A percentile compares a stretch with the other conserved stretches of the same genome.
phyloP scores from a whole-genome alignment of 1,140 invertebrate genomes.

The Leptonema lineaticorne region DNA sequence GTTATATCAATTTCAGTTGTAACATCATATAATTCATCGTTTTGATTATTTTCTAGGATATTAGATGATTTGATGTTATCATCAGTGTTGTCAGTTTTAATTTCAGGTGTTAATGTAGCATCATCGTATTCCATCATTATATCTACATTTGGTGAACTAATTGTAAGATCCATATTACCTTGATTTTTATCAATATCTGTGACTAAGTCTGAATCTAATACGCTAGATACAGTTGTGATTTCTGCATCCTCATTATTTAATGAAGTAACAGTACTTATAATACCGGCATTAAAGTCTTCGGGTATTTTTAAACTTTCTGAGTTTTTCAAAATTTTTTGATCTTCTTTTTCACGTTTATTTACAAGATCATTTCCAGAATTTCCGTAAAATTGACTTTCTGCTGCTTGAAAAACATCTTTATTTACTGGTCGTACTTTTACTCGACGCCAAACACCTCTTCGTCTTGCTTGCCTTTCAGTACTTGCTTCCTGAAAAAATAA shows the following conservation, averaged over 20 bases:
- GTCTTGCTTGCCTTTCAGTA: conserved; percentile 51
- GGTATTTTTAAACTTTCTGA: conserved; percentile 27
- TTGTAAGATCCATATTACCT: conserved; percentile 32
- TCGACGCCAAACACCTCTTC: conserved; percentile 66
- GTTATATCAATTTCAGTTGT: conserved; percentile 27
- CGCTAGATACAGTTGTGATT: conserved; percentile 5
- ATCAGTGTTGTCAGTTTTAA: background rate
- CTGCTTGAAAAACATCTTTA: conserved; percentile 64
- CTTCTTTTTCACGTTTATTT: conserved; percentile 21
- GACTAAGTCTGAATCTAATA: conserved; percentile 5
- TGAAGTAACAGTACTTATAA: background rate
- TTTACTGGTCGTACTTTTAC: conserved; percentile 56
- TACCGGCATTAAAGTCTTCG: conserved; percentile 14
- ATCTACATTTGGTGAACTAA: conserved; percentile 20
- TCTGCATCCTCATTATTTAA: background rate
- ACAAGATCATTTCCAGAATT: conserved; percentile 53
- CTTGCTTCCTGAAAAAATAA: conserved; percentile 34
- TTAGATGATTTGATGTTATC: background rate
- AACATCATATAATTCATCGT: background rate
- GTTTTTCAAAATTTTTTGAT: conserved; percentile 6
- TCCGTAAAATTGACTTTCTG: conserved; percentile 64
- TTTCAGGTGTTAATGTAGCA: background rate
- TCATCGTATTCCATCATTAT: background rate
- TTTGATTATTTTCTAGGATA: conserved; percentile 11
- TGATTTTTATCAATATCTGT: conserved; percentile 10